These are phyloP conservation scores for Dastarcus helophoroides DNA, from an alignment of 2,888 invertebrate species.

Conservation along the genomic window DNA sequence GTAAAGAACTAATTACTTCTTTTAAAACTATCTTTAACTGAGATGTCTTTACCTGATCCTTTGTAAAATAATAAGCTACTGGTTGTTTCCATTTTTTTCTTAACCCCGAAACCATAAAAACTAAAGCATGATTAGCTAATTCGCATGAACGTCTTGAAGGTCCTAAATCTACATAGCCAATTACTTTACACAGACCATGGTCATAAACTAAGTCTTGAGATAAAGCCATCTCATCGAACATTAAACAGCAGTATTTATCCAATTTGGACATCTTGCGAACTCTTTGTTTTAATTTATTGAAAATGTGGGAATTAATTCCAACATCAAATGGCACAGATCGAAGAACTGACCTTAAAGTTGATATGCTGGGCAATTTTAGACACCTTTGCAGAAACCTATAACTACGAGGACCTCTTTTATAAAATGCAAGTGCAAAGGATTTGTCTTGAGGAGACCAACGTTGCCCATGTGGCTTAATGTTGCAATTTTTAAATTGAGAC, in stretches of 20 bases:
- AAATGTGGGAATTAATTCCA: background rate
- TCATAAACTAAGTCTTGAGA: slow-evolving; percentile 1
- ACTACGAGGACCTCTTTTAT: background rate
- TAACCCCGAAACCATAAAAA: slow-evolving; percentile 2
- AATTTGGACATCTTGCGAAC: background rate
- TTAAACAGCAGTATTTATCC: background rate
- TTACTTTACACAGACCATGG: background rate
- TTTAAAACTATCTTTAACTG: background rate
- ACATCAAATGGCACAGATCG: background rate
- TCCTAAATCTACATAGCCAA: no score
- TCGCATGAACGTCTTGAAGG: background rate
- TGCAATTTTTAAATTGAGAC: no score
- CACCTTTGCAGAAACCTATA: background rate
- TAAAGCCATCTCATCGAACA: slow-evolving; percentile 1
- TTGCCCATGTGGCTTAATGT: no score
- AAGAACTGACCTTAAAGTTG: background rate
- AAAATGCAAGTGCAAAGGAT: background rate
- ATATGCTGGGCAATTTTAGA: background rate
- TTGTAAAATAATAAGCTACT: slow-evolving; percentile 4
- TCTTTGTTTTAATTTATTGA: background rate
- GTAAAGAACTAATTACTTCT: background rate
- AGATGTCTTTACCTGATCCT: background rate
- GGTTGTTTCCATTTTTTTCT: slow-evolving; percentile 4
- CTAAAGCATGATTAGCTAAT: slow-evolving; percentile 4
- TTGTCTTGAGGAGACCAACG: background rate